Conservation (phyloP, 2,113 vertebrate species). For the Leptosomus discolor region DNA sequence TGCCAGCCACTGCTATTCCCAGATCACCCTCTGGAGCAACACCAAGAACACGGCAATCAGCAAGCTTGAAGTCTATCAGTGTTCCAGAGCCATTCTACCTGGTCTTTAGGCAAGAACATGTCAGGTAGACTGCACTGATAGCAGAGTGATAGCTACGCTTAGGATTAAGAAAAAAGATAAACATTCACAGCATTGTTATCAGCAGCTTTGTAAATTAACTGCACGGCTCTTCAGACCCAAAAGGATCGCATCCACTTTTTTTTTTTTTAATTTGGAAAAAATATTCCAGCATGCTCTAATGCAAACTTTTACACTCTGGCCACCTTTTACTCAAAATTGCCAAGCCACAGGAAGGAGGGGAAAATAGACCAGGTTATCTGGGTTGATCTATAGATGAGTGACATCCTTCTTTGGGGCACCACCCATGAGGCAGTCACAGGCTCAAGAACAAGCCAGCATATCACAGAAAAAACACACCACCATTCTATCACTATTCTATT, state of each 20-base stretch:
- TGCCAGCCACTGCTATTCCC: not conserved
- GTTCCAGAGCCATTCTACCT: not conserved
- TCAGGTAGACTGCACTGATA: not conserved
- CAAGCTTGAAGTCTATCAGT: not conserved
- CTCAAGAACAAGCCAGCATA: not conserved
- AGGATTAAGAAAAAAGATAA: not conserved
- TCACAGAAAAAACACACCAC: not conserved
- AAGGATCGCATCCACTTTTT: not conserved
- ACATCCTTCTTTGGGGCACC: not conserved
- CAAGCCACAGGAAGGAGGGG: not conserved
- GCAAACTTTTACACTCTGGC: not conserved
- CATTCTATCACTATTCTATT: not conserved
- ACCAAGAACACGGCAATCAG: not conserved
- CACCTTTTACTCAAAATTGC: not conserved
- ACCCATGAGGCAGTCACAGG: not conserved
- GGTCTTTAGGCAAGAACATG: not conserved
- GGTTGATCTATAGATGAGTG: not conserved
- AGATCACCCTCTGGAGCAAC: not conserved
- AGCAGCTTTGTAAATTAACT: not conserved
- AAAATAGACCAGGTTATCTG: not conserved
- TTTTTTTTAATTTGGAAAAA: not conserved
- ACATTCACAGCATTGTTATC: not conserved
- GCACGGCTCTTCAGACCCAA: not conserved
- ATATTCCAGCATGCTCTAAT: not conserved
- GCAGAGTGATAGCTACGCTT: not conserved